Evolutionary conservation across 2,113 vertebrate species (phyloP).

Genomic region (Corythoichthys intestinalis): DNA sequence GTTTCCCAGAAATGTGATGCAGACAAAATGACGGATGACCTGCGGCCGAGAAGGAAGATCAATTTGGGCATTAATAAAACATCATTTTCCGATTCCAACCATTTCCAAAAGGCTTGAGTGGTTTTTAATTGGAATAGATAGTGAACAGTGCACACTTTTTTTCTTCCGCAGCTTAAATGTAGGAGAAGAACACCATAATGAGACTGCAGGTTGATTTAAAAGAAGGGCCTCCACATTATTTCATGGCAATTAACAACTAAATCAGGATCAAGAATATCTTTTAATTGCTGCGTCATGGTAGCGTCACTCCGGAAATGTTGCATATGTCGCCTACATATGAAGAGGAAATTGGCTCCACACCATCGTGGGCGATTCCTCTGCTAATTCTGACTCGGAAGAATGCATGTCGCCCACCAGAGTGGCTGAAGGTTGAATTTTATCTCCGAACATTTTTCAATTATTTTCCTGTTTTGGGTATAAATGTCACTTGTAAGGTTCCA

Average conservation of each 20-base stretch:
- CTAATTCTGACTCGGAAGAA: conserved; percentile 14
- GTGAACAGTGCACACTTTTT: not conserved
- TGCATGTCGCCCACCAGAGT: conserved; percentile 10
- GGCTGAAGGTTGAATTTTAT: conserved; percentile 29
- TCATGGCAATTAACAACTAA: not conserved
- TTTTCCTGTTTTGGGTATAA: not conserved
- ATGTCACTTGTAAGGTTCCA: too few relatives aligned
- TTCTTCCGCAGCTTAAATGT: not conserved
- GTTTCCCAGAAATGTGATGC: conserved; percentile 21
- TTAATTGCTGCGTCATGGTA: not conserved
- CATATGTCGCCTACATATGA: conserved; percentile 3
- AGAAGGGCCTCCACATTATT: not conserved
- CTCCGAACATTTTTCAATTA: not conserved
- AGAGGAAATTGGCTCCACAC: conserved; percentile 10
- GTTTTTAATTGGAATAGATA: conserved; percentile 36
- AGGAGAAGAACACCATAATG: not conserved
- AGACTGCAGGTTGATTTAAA: not conserved
- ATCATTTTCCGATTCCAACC: conserved; percentile 36
- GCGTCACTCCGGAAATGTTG: not conserved
- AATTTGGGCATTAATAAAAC: conserved; percentile 41
- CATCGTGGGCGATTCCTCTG: conserved; percentile 19
- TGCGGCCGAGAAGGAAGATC: conserved; percentile 16
- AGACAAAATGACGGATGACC: conserved; percentile 13
- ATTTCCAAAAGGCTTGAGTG: conserved; percentile 17
- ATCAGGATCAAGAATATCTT: not conserved